These are phyloP conservation scores for Malurus splendens DNA, from an alignment of 2,797 vertebrate genomes.

Conservation along the genomic window DNA sequence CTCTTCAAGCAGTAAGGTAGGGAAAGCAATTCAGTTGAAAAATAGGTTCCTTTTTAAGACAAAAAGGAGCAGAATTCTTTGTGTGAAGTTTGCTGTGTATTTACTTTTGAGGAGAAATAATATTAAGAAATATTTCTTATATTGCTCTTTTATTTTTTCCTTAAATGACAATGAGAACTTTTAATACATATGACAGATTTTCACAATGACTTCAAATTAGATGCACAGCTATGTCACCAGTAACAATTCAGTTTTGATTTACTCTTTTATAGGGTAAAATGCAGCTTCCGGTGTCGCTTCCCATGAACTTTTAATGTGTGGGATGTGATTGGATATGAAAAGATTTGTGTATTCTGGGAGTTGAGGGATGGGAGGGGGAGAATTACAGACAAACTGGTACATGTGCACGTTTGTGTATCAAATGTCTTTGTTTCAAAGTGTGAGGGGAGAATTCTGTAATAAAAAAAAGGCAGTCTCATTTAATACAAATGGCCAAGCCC, in stretches of 20 bases:
- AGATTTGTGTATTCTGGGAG: not conserved
- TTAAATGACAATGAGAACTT: not conserved
- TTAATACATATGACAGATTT: not conserved
- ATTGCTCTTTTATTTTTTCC: accelerated
- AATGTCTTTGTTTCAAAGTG: not conserved
- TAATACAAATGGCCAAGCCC: not conserved
- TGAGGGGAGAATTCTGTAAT: accelerated
- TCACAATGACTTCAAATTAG: not conserved
- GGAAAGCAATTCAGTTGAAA: not conserved
- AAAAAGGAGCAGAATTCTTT: not conserved
- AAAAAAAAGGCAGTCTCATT: not conserved
- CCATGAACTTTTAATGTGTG: not conserved
- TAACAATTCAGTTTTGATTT: not conserved
- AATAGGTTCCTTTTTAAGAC: constrained; percentile 4
- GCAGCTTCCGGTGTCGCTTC: not conserved
- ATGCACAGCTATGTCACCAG: not conserved
- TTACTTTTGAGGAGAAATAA: not conserved
- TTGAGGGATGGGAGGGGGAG: not conserved
- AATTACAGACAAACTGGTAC: not conserved
- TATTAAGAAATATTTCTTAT: not conserved
- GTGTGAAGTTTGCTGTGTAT: not conserved
- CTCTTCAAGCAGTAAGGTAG: not conserved
- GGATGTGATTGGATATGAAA: not conserved
- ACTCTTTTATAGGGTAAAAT: constrained; percentile 10
- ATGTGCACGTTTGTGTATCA: not conserved